Conservation (phyloP, 2,113 vertebrate species). For the Neotoma lepida region DNA sequence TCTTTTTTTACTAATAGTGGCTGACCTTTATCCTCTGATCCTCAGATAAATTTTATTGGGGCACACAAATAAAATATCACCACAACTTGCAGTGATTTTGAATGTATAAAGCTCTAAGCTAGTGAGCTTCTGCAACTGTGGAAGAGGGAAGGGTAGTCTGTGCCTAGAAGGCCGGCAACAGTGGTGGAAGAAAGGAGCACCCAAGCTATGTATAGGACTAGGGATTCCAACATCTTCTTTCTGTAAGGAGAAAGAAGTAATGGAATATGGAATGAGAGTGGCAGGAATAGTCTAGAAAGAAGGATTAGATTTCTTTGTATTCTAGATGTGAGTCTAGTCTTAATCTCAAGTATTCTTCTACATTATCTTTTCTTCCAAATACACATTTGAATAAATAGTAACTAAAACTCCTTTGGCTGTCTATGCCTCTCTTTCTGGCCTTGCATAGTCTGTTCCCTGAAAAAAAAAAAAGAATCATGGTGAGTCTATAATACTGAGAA, state of each 20-base stretch:
- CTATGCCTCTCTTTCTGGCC: background rate
- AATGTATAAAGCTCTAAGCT: background rate
- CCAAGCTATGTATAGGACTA: background rate
- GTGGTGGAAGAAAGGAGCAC: background rate
- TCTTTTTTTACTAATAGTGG: no score
- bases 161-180: background rate
- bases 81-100: conserved; percentile 5
- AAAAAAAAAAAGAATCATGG: background rate
- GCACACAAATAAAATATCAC: no score
- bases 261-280: background rate
- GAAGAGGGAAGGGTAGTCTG: background rate
- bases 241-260: background rate
- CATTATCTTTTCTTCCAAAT: background rate
- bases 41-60: no score
- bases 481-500: background rate
- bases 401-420: background rate
- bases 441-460: background rate
- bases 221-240: background rate
- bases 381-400: background rate
- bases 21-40: no score
- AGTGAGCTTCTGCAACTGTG: background rate
- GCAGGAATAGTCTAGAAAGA: conserved; percentile 4
- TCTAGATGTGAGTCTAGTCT: background rate
- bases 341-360: background rate
- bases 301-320: background rate